Evolutionary conservation across 2,888 invertebrate genomes (phyloP), one percentile per base, ranked within the genome.

Genomic region (Epicampocera succincta): DNA sequence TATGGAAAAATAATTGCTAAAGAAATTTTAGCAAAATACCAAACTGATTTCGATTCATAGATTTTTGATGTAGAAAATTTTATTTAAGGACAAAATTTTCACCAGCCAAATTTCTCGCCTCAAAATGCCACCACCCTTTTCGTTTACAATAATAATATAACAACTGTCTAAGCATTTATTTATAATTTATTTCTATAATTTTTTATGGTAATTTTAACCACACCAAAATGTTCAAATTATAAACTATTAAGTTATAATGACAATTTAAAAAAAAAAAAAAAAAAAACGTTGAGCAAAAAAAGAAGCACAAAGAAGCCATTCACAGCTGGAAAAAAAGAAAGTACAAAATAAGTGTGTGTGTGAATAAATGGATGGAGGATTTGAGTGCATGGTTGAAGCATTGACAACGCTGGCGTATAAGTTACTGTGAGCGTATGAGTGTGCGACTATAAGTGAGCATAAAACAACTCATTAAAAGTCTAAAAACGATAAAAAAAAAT

Each of bases 101-200:
- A 3, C 5, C 5, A 25, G 5, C 5, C 3, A 25, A 25, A 25
- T 25, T 25, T 25, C 5, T 25, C 25, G 25, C 25, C 5, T 25
- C 25, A n/a, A 42, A 9, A 5, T 11, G 9, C 13, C n/a, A 12
- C 38, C n/a, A 65, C 63, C 63, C 48, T 48, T 19, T 46, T 42
- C 15, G 33, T 19, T 29, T 60, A 42, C 25, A 60, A 75, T 60
- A 75, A 72, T 38, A 61, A 44, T 33, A 9, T 33, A 60, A 58
- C 69, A 69, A 46, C 63, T 71, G 29, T 65, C 82, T 74, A 71
- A 78, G 74, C 65, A 66, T 66, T 74, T 74, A 78, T 71, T 71
- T 82, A 71, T 66, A 71, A 74, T 77, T 71, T 76, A 58, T 56
- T 17, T 58, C 74, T 40, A 48, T 29, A 56, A 19, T 38, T 42